Evolutionary conservation across 2,113 vertebrate species (phyloP).

Genomic region (Haliaeetus leucogaster): DNA sequence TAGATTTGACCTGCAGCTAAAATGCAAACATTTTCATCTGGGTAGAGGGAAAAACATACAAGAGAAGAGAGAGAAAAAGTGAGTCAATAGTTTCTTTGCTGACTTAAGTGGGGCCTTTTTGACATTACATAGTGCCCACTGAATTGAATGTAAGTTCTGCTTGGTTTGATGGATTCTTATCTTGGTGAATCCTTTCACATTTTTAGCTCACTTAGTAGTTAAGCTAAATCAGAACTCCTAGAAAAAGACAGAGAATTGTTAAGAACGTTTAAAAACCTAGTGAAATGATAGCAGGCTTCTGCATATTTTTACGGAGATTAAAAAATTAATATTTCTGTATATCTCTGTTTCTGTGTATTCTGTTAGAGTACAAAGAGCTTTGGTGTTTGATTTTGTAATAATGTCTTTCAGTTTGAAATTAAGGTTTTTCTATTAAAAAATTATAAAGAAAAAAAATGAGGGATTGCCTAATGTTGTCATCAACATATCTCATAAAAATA

Average conservation of each 20-base stretch:
- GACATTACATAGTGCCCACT: neutral
- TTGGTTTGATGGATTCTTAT: neutral
- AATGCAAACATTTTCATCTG: neutral
- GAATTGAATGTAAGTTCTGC: neutral
- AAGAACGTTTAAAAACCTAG: neutral
- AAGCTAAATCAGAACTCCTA: neutral
- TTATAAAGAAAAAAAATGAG: neutral
- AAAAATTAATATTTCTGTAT: neutral
- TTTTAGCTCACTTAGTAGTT: neutral
- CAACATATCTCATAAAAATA: neutral
- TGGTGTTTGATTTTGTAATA: neutral
- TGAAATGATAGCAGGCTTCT: neutral
- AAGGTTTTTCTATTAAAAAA: neutral
- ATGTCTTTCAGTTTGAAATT: neutral
- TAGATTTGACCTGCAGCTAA: neutral
- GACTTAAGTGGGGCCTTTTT: neutral
- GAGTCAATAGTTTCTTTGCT: neutral
- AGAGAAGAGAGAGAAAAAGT: neutral
- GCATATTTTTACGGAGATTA: neutral
- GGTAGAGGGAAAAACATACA: too few relatives aligned
- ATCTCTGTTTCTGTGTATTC: neutral
- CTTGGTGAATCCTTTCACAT: neutral
- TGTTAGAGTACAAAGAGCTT: neutral
- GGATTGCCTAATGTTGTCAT: neutral
- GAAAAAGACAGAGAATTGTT: neutral